Conservation (phyloP, 2,113 vertebrate genomes). For the Myrmecobius fasciatus region DNA sequence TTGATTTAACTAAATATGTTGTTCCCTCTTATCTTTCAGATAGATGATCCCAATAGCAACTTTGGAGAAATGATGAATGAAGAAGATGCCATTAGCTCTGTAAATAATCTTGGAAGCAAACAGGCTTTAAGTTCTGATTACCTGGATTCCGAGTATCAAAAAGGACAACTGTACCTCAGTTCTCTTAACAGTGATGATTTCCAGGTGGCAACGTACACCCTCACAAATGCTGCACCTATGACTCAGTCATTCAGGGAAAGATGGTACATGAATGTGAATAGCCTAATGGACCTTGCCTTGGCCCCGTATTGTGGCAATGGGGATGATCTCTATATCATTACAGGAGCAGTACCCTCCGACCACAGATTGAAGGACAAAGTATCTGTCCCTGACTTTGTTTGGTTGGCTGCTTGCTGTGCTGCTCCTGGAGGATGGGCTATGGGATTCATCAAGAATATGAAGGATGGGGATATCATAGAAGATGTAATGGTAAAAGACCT, state of each 20-base stretch:
- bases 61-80: conserved; percentile 78
- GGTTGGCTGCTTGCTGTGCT: conserved; percentile 87
- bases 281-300: conserved; percentile 80
- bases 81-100: conserved; percentile 10
- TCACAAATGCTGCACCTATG: conserved; percentile 83
- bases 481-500: conserved; percentile 81
- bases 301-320: conserved; percentile 80
- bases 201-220: conserved; percentile 74
- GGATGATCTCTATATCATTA: conserved; percentile 81
- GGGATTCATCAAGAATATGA: conserved; percentile 79
- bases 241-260: conserved; percentile 76
- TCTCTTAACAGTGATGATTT: conserved; percentile 74
- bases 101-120: conserved; percentile 81
- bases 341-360: conserved; percentile 82
- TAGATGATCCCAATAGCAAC: conserved; percentile 83
- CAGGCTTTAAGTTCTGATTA: conserved; percentile 86
- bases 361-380: conserved; percentile 77
- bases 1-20: neutral
- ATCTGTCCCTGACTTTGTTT: conserved; percentile 80
- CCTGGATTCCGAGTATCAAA: conserved; percentile 77
- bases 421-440: conserved; percentile 81
- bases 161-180: conserved; percentile 83
- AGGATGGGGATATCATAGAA: conserved; percentile 67
- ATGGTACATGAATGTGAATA: conserved; percentile 82
- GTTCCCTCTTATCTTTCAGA: conserved; percentile 80